Percentiles rank a stretch among this genome's conserved stretches.
phyloP scores from a whole-genome alignment of 1,140 invertebrate species.

The Lineus longissimus region DNA sequence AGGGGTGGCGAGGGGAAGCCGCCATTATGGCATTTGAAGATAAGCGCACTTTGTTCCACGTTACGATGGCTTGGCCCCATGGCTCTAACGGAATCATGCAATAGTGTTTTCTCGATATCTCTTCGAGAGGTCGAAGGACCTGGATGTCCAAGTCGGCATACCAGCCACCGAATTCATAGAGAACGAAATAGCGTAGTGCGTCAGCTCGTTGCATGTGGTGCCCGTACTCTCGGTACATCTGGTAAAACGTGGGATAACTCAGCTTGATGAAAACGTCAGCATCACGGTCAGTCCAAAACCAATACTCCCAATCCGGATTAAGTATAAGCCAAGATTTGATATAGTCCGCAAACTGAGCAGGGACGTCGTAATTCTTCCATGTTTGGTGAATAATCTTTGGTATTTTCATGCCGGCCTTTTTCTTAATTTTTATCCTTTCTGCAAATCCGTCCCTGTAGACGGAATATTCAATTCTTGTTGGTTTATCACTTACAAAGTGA shows the following conservation, averaged over 20 bases:
- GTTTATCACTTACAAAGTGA: no score
- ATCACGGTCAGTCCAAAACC: not conserved
- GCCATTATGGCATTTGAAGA: not conserved
- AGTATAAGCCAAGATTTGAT: not conserved
- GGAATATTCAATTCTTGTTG: no score
- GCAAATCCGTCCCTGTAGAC: no score
- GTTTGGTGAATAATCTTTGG: not conserved
- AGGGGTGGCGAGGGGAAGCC: not conserved
- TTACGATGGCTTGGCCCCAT: not conserved
- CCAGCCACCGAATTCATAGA: no score
- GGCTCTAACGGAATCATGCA: not conserved
- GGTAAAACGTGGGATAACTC: not conserved
- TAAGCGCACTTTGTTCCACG: not conserved
- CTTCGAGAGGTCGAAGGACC: not conserved
- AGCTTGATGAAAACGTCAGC: not conserved
- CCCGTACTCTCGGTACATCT: not conserved
- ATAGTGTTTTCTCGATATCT: not conserved
- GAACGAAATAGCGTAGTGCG: not conserved
- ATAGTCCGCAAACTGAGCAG: not conserved
- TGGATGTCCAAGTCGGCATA: not conserved
- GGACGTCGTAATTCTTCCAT: not conserved
- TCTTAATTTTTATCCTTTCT: no score
- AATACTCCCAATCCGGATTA: not conserved
- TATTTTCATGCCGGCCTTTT: no score
- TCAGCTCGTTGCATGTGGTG: not conserved